Evolutionary conservation across 1,140 invertebrate species (phyloP), one percentile per base, ranked within the genome.

Genomic region (Ceratosolen solmsi): DNA sequence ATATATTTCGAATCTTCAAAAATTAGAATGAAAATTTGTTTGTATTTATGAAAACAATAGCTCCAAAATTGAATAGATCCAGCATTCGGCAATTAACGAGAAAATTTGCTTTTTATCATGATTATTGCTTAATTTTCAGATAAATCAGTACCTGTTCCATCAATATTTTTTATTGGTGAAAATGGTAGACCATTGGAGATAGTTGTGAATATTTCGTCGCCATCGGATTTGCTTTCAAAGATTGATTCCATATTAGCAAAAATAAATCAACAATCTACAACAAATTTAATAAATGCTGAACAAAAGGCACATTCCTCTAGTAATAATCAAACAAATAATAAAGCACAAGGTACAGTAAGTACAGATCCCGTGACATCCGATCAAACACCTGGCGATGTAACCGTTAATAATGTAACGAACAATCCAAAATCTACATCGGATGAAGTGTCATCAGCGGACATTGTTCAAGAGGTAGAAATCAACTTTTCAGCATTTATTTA

Each of bases 101-200:
- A 15, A 75, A 2, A 27, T 30, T 25, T 63, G 9, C 25, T 30
- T 27, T 63, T 25, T 63, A 63, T 25, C 5, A 7, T 33, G 22
- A 33, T 27, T 38, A 56, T 38, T 71, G 38, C 27, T 65, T 30
- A 27, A 25, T 38, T 70, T 76, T 58, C 71, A 97, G 96, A 97
- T 92, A 95, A 96, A 91, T 91, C 97, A 79, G 94, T 96, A 46
- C 94, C 96, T 41, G 93, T 97, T 30, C 96, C 96, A 51, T 96
- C 96, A 0, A 88, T 96, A n/a, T 97, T 96, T 90, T 97, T 97
- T 87, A 97, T 98, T 88, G 95, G 95, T 11, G 91, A 94, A 46
- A 94, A 94, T 91, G 96, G 96, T 2, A 91, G 92, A 25, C 96
- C 96, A 0, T 85, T 97, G 81, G 96, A 97, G 89, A 94, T 97